A percentile compares a stretch with the other conserved stretches of the same genome.
These are phyloP conservation scores for Acropora yongei DNA, from an alignment of 64 coral and sea anemone genomes.

Conservation along the genomic window DNA sequence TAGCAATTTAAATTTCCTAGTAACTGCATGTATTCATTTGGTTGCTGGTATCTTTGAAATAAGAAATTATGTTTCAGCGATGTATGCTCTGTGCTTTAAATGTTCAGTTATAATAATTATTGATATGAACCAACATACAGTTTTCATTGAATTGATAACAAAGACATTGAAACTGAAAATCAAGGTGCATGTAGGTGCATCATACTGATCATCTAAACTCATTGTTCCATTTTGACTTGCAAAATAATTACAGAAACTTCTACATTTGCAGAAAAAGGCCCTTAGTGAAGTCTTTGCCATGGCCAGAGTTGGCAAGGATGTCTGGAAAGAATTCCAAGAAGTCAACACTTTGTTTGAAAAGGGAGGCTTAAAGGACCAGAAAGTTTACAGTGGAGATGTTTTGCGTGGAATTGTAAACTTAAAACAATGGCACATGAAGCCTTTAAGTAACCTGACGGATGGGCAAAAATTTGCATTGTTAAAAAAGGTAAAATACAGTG, in stretches of 20 bases:
- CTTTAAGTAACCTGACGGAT: not conserved
- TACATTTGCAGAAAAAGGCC: constrained; percentile 1
- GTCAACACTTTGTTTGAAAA: constrained; percentile 3
- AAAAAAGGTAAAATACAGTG: not conserved
- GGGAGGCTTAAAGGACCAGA: not conserved
- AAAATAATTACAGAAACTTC: not conserved
- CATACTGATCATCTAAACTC: not conserved
- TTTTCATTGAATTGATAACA: no score
- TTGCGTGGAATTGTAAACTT: not conserved
- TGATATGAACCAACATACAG: no score
- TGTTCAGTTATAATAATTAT: no score
- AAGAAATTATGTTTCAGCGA: no score
- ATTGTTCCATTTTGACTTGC: not conserved
- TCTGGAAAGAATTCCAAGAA: not conserved
- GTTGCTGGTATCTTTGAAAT: no score
- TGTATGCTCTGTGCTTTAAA: no score
- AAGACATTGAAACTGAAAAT: no score
- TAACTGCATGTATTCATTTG: no score
- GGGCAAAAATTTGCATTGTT: not conserved
- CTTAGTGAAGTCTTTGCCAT: not conserved
- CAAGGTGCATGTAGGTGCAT: not conserved
- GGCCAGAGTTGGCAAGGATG: not conserved
- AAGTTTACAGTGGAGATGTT: not conserved
- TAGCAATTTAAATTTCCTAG: no score
- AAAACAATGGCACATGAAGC: not conserved